Percentiles rank a stretch among this genome's conserved stretches.
These are phyloP conservation scores for Cepphus grylle DNA, from an alignment of 2,113 vertebrate species.

Conservation along the genomic window DNA sequence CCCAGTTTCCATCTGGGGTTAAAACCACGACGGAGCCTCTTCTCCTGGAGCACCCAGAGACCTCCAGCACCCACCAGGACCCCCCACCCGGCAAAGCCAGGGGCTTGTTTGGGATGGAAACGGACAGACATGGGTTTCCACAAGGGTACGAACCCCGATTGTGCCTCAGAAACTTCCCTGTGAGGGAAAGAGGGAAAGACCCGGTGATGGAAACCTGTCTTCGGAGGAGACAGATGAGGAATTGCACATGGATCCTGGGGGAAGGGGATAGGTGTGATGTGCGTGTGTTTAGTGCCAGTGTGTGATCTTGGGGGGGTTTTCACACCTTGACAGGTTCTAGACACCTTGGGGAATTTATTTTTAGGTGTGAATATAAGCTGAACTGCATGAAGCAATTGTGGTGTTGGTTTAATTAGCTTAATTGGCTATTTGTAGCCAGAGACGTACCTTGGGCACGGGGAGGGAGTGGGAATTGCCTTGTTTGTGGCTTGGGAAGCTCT, in stretches of 20 bases:
- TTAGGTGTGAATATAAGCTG: background rate
- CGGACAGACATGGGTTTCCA: rapidly evolving
- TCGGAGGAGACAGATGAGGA: background rate
- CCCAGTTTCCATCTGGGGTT: background rate
- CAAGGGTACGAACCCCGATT: background rate
- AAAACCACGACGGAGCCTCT: background rate
- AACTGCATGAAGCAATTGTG: background rate
- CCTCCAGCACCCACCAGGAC: background rate
- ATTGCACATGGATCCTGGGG: rapidly evolving
- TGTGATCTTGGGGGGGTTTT: background rate
- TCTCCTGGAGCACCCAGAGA: background rate
- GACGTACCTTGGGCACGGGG: background rate
- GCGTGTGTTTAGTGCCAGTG: rapidly evolving
- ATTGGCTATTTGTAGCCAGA: background rate
- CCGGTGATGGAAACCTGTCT: no score
- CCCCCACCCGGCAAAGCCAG: rapidly evolving
- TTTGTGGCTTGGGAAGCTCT: background rate
- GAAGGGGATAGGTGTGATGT: rapidly evolving
- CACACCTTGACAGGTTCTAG: background rate
- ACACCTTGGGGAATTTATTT: background rate
- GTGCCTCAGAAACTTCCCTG: background rate
- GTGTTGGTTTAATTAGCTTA: background rate
- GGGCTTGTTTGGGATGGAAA: rapidly evolving
- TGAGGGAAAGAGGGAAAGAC: background rate
- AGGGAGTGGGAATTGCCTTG: background rate